Percentiles rank a stretch among this genome's conserved stretches.
Conservation (phyloP, 2,888 invertebrate species). For the Hesperia comma region DNA sequence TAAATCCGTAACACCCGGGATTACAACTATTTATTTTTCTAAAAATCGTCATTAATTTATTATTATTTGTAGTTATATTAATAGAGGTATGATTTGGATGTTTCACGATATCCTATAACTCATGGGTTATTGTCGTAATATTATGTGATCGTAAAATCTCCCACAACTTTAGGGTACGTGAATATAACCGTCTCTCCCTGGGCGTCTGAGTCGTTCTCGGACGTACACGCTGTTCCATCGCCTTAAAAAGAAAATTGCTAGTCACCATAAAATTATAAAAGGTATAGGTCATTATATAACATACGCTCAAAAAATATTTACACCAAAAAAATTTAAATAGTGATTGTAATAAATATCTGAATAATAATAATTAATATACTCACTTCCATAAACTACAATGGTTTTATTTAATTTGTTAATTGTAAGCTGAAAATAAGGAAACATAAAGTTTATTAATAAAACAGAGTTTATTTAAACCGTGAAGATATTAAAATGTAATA, state of each 20-base stretch:
- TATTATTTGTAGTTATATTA: too few relatives aligned
- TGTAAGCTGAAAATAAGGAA: constrained; percentile 65
- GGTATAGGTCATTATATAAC: too few relatives aligned
- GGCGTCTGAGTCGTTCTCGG: constrained; percentile 61
- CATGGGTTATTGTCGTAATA: neutral
- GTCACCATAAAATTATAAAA: too few relatives aligned
- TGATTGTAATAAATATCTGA: constrained; percentile 27
- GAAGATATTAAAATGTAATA: too few relatives aligned
- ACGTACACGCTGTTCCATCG: constrained; percentile 54
- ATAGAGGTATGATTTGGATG: too few relatives aligned
- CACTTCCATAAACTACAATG: constrained; percentile 71
- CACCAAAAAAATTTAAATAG: too few relatives aligned
- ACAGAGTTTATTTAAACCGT: too few relatives aligned
- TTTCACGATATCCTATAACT: too few relatives aligned
- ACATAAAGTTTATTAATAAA: neutral
- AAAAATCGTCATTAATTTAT: too few relatives aligned
- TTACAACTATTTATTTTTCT: too few relatives aligned
- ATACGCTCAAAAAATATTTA: too few relatives aligned
- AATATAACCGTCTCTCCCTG: constrained; percentile 67
- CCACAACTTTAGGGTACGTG: constrained; percentile 68
- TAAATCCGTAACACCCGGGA: too few relatives aligned
- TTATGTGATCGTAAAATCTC: constrained; percentile 52
- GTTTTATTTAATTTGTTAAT: constrained; percentile 73
- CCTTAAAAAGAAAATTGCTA: constrained; percentile 38
- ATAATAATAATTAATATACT: constrained; percentile 43